A percentile compares a stretch with the other conserved stretches of the same genome.
Conservation (phyloP, 2,113 vertebrate species). For the Cyprinus carpio region DNA sequence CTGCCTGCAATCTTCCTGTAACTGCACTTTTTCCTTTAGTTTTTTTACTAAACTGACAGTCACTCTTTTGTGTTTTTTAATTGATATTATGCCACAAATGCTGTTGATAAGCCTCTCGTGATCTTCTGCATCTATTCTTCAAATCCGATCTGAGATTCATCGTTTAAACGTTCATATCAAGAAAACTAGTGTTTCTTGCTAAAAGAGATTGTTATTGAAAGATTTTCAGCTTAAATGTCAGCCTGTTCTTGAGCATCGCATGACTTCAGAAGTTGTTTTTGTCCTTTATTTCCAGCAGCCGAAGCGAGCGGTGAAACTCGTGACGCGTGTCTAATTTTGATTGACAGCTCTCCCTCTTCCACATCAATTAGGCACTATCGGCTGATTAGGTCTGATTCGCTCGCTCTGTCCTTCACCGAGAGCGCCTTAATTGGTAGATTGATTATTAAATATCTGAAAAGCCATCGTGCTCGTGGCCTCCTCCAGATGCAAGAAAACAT, state of each 20-base stretch:
- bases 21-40: background rate
- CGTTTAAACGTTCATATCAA: background rate
- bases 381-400: slow-evolving; percentile 73
- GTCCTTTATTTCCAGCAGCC: background rate
- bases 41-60: background rate
- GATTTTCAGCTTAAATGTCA: background rate
- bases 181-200: background rate
- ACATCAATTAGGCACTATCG: slow-evolving; percentile 76
- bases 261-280: background rate
- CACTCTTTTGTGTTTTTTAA: background rate
- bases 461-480: slow-evolving; percentile 69
- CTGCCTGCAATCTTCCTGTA: background rate
- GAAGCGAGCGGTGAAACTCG: background rate
- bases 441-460: slow-evolving; percentile 71
- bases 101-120: background rate
- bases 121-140: background rate
- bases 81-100: background rate
- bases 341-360: slow-evolving; percentile 71
- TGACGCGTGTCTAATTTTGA: slow-evolving; percentile 66
- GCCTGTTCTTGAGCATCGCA: background rate
- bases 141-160: background rate
- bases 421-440: slow-evolving; percentile 75
- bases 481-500: slow-evolving; percentile 66
- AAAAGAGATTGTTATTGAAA: background rate
- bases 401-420: slow-evolving; percentile 74